Evolutionary conservation across 1,140 invertebrate species (phyloP), one percentile per base, ranked within the genome.

Genomic region (Hetaerina americana): DNA sequence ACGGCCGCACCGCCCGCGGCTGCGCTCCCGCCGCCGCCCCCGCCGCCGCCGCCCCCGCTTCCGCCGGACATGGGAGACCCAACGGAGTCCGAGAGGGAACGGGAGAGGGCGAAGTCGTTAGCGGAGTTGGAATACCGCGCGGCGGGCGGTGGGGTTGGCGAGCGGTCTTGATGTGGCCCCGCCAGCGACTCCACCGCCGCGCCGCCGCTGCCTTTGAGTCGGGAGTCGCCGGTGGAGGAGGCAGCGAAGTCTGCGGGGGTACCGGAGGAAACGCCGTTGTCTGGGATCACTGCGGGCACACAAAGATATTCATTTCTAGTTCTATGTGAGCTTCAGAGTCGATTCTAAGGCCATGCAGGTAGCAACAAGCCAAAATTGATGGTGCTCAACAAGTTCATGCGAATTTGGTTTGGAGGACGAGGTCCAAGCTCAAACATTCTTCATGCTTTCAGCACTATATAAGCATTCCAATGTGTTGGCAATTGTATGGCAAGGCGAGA

Each of bases 131-230:
- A 12, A 15, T 27, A n/a, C 15, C n/a, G 29, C 27, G n/a, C 26
- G 18, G 40, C 10, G 26, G 25, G 29, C n/a, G 25, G 26, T 0
- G 79, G 80, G 0, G 85, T 84, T 74, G 86, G 86, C 2, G 84
- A 85, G 0, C 89, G 82, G 74, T 92, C 89, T 77, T 92, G 90
- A 80, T 92, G 90, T 69, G 74, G 75, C 10, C 75, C 76, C 0
- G 92, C 90, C 0, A 90, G 90, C 24, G 90, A 91, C 77, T 92
- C 90, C 0, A 90, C 57, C 18, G 29, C n/a, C n/a, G 26, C 26
- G 40, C 10, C 29, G 26, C 5, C 31, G 27, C 26, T 26, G 18
- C 26, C 26, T n/a, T 73, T 72, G 2, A 68, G 24, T 10, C 70
- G 66, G 0, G 73, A 24, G 29, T 69, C 70, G 1, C 25, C 22